Conservation (phyloP, 2,797 vertebrate genomes). For the Hirundo rustica region DNA sequence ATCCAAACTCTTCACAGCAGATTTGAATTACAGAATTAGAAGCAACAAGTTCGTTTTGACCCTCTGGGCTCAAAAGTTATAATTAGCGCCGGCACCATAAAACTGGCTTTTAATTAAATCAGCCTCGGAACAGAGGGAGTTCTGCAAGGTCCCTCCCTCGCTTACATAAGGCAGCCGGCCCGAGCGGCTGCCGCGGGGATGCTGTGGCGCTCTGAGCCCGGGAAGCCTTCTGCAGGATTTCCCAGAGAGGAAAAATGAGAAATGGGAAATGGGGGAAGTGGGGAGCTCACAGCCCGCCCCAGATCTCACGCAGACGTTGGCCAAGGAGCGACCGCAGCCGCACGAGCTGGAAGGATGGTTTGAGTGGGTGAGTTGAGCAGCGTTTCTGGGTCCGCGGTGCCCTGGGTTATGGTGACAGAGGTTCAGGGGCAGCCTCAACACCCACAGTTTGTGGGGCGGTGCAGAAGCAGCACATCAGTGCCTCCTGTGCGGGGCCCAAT, state of each 20-base stretch:
- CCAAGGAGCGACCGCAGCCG: neutral
- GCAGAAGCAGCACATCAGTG: accelerated
- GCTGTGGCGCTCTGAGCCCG: accelerated
- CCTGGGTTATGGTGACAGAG: accelerated
- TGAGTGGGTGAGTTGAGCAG: neutral
- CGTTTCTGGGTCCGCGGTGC: accelerated
- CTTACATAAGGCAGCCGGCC: neutral
- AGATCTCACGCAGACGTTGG: accelerated
- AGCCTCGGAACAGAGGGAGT: neutral
- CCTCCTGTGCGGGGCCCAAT: accelerated
- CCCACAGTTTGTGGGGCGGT: accelerated
- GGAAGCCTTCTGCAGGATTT: neutral
- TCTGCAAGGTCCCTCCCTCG: neutral
- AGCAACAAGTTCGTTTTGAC: conserved; percentile 34
- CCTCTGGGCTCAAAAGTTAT: conserved; percentile 52
- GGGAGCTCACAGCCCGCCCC: neutral
- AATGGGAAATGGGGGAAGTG: neutral
- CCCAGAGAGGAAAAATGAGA: neutral
- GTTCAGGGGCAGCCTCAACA: neutral
- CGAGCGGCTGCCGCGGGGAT: accelerated
- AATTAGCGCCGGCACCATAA: conserved; percentile 43
- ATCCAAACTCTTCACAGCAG: neutral
- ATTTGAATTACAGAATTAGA: conserved; percentile 14
- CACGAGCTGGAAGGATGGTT: neutral
- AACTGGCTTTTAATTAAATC: conserved; percentile 70